phyloP scores from a whole-genome alignment of 2,113 vertebrate species.

The Phasianus colchicus region DNA sequence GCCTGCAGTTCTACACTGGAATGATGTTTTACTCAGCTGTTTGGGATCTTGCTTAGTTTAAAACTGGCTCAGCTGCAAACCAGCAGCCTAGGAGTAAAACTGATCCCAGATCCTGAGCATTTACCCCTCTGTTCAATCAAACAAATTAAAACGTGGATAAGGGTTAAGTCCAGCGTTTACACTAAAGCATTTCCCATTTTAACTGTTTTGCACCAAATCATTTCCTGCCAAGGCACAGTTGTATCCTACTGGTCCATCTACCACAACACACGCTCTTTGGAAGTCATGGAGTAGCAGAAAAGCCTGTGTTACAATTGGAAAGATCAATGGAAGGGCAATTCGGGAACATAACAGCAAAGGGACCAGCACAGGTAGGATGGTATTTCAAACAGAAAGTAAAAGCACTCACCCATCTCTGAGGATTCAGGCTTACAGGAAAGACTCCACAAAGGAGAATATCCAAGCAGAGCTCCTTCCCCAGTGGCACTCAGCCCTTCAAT shows the following conservation, averaged over 20 bases:
- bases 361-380: no score
- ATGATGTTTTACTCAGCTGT: background rate
- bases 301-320: background rate
- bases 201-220: background rate
- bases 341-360: no score
- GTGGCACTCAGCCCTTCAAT: no score
- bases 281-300: background rate
- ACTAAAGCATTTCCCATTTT: background rate
- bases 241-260: background rate
- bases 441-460: no score
- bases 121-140: background rate
- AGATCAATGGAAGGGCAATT: no score
- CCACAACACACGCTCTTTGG: background rate
- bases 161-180: background rate
- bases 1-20: accelerated
- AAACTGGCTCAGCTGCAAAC: background rate
- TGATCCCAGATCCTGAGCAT: background rate
- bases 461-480: no score
- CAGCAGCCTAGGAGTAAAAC: background rate
- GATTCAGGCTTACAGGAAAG: no score
- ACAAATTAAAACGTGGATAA: background rate
- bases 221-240: background rate
- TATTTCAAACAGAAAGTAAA: no score
- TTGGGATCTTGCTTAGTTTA: background rate
- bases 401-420: no score